These are phyloP conservation scores for Corbicula japonica DNA, from an alignment of 2,888 invertebrate genomes.

Conservation along the genomic window DNA sequence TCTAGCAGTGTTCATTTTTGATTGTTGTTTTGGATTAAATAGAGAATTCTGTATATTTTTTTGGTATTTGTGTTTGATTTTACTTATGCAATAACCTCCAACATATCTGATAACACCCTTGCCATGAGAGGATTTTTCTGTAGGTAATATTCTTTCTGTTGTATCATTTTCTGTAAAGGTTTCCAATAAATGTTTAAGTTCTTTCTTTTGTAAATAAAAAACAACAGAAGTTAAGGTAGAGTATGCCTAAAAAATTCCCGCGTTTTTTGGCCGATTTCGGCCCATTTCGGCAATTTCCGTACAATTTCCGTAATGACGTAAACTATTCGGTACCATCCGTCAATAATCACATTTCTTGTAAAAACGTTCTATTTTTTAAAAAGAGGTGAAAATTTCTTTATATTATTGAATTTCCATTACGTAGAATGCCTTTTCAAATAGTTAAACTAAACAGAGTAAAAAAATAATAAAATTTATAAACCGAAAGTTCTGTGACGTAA, in stretches of 20 bases:
- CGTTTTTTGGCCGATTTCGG: no score
- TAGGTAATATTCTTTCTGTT: conserved; percentile 5
- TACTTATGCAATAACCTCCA: conserved; percentile 18
- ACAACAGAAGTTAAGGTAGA: background rate
- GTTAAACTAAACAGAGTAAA: no score
- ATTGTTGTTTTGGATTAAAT: conserved; percentile 5
- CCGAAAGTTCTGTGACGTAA: no score
- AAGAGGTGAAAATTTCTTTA: no score
- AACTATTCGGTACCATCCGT: no score
- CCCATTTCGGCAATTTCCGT: no score
- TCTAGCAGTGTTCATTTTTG: background rate
- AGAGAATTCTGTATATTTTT: conserved; percentile 16
- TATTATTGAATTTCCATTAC: no score
- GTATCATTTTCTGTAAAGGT: background rate
- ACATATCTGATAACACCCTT: conserved; percentile 11
- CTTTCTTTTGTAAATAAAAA: background rate
- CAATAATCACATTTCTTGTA: no score
- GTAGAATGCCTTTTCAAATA: no score
- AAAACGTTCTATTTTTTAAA: no score
- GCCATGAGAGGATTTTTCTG: conserved; percentile 12
- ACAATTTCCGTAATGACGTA: background rate
- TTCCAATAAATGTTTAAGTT: conserved; percentile 6
- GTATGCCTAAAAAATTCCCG: no score
- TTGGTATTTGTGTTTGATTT: conserved; percentile 1
- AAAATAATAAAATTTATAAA: no score